phyloP scores from a whole-genome alignment of 2,888 invertebrate genomes.

The Odontothrips loti region DNA sequence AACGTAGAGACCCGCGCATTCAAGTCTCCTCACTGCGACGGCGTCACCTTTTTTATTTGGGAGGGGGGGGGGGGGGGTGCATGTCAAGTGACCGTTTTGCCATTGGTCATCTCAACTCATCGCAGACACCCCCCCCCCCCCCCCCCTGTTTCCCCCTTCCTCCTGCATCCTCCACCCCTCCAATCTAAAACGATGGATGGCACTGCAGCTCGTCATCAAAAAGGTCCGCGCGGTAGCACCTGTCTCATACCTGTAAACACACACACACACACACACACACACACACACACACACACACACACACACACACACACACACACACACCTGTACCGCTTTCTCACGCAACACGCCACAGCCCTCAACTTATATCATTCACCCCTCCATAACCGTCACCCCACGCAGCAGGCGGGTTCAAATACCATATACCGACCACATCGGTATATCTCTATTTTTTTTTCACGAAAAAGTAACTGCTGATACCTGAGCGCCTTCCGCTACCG shows the following conservation, averaged over 20 bases:
- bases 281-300: too few relatives aligned
- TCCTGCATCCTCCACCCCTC: not conserved
- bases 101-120: not conserved
- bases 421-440: not conserved
- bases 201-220: not conserved
- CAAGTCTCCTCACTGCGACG: not conserved
- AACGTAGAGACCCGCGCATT: not conserved
- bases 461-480: not conserved
- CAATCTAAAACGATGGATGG: slow-evolving; percentile 13
- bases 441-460: not conserved
- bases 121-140: not conserved
- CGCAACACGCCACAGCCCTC: not conserved
- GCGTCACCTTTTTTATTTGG: not conserved
- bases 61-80: not conserved
- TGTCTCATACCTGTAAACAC: not conserved
- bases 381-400: too few relatives aligned
- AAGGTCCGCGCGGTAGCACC: not conserved
- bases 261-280: too few relatives aligned
- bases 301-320: too few relatives aligned
- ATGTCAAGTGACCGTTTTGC: not conserved
- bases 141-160: not conserved
- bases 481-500: too few relatives aligned
- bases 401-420: too few relatives aligned
- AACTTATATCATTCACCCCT: too few relatives aligned
- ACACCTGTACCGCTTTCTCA: not conserved